Evolutionary conservation across 2,888 invertebrate species (phyloP), one percentile per base, ranked within the genome.

Genomic region (Heliothis peltigera): DNA sequence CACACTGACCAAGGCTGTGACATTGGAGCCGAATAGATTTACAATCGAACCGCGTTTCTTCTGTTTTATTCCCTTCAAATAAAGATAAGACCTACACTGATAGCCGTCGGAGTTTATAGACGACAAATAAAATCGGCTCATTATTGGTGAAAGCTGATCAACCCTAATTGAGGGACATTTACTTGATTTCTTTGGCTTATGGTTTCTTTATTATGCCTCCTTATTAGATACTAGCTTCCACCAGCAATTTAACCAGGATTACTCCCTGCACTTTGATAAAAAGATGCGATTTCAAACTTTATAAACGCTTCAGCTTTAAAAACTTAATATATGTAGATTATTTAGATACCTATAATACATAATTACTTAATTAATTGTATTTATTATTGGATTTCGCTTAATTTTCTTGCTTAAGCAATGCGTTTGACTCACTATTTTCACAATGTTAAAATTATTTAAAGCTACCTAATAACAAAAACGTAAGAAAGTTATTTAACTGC

Each of bases 31-130:
- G 39, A 60, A 57, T 63, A 79, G 67, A 81, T 79, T 68, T 72
- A 68, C 77, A 73, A 63, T 73, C 48, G 44, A 19, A 43, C 64
- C 70, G 64, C 62, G 61, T 66, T 68, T 64, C 68, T 75, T 75
- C 67, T 75, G 59, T 75, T 79, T 79, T 79, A 79, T 79, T 75
- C 46, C 70, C 70, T 32, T 47, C 63, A 78, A 79, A 79, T 79
- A 79, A 81, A 79, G 79, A 81, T 81, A 79, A 81, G 63, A 53
- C 47, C 63, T 55, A 55, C 59, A 61, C 59, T 68, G 81, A 81
- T 75, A 71, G 67, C 64, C 74, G 61, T 61, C 60, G 62, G 64
- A 65, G 80, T 80, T 80, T 79, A 79, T 66, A 53, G 76, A 51
- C 69, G 64, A 64, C 71, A 69, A 79, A 79, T 79, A 81, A 81